Conservation (phyloP, 1,140 invertebrate species). For the Nilaparvata lugens region DNA sequence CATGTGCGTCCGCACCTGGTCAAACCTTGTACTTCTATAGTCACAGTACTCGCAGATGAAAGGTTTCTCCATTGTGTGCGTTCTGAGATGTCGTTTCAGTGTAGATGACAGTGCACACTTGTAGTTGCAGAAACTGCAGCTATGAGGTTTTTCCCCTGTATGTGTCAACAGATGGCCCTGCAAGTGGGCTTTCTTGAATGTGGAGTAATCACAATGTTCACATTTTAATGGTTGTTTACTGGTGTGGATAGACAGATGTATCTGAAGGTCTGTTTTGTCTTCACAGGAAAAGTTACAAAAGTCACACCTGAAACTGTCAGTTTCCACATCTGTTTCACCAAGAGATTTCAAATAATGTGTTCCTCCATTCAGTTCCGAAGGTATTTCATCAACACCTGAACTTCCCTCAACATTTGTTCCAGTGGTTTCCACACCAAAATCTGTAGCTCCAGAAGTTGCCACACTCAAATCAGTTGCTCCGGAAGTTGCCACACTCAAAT, state of each 20-base stretch:
- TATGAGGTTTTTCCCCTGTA: conserved; percentile 1
- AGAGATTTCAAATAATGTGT: no score
- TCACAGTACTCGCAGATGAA: conserved; percentile 2
- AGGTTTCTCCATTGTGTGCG: background rate
- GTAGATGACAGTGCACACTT: no score
- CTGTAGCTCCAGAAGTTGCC: no score
- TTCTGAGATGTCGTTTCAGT: background rate
- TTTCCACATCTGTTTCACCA: no score
- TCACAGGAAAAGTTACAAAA: background rate
- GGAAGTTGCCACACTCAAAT: no score
- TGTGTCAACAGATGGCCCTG: background rate
- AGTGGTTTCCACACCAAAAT: no score
- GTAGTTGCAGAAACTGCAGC: background rate
- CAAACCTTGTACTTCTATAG: no score
- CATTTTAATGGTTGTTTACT: background rate
- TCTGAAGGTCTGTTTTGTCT: background rate
- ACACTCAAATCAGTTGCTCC: no score
- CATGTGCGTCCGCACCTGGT: background rate
- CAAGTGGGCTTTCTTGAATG: background rate
- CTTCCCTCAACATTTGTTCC: no score
- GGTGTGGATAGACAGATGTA: background rate
- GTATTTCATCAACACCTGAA: no score
- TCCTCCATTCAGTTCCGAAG: no score
- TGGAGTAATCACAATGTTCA: background rate
- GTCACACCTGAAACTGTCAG: no score